A percentile compares a stretch with the other conserved stretches of the same genome.
Evolutionary conservation across 1,140 invertebrate genomes (phyloP).

Genomic region (Polyergus mexicanus): DNA sequence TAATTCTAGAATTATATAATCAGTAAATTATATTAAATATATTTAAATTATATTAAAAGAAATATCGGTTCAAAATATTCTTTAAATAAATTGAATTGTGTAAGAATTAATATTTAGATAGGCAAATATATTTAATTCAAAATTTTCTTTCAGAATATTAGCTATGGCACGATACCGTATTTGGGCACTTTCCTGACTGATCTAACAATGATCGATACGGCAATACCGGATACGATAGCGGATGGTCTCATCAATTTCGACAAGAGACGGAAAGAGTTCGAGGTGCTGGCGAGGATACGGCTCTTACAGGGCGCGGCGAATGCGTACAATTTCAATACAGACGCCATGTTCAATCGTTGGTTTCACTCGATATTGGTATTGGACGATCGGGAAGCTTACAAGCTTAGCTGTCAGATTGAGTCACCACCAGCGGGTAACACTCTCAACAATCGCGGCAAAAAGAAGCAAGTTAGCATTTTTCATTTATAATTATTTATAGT

Average conservation of each 20-base stretch:
- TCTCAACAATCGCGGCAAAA: slow-evolving; percentile 81
- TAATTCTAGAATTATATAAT: background rate
- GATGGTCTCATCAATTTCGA: slow-evolving; percentile 99
- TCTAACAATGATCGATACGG: slow-evolving; percentile 99
- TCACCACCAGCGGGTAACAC: slow-evolving; percentile 87
- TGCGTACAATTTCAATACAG: slow-evolving; percentile 95
- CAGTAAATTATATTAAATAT: background rate
- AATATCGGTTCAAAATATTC: background rate
- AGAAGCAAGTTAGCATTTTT: slow-evolving; percentile 79
- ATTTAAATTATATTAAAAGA: background rate
- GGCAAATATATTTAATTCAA: background rate
- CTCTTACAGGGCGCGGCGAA: slow-evolving; percentile 98
- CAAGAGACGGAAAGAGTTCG: slow-evolving; percentile 99
- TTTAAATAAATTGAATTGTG: background rate
- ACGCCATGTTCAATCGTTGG: slow-evolving; percentile 96
- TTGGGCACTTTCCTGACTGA: slow-evolving; percentile 99
- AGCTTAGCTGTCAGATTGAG: slow-evolving; percentile 96
- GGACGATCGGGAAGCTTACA: slow-evolving; percentile 96
- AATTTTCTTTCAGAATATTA: slow-evolving; percentile 88
- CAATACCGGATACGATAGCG: slow-evolving; percentile 95
- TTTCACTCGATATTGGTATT: slow-evolving; percentile 96
- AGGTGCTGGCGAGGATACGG: slow-evolving; percentile 98
- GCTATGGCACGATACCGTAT: slow-evolving; percentile 98
- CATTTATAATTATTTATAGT: background rate
- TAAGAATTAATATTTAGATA: background rate